Evolutionary conservation across 2,888 invertebrate genomes (phyloP).

Genomic region (Hydropsyche betteni): DNA sequence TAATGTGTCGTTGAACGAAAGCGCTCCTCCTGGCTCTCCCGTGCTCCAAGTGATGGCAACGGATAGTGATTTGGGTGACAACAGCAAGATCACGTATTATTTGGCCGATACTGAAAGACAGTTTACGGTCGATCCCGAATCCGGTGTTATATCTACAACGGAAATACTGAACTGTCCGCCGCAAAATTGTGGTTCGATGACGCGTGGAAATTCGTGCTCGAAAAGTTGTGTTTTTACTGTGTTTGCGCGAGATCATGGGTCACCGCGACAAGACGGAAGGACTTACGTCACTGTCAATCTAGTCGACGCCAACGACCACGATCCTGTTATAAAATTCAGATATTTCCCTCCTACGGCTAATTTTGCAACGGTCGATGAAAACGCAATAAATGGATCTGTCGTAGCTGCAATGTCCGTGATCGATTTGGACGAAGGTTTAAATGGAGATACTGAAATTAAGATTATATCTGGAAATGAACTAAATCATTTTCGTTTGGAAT

Average conservation of each 20-base stretch:
- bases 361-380: constrained; percentile 94
- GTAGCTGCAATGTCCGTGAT: constrained; percentile 94
- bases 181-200: constrained; percentile 74
- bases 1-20: constrained; percentile 91
- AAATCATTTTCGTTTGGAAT: constrained; percentile 88
- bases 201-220: constrained; percentile 71
- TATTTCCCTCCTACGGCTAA: constrained; percentile 85
- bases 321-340: constrained; percentile 88
- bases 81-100: constrained; percentile 91
- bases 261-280: constrained; percentile 88
- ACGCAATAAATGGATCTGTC: constrained; percentile 87
- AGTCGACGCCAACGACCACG: constrained; percentile 93
- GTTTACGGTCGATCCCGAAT: constrained; percentile 91
- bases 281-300: constrained; percentile 94
- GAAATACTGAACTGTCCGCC: constrained; percentile 84
- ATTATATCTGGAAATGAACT: constrained; percentile 91
- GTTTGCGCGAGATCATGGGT: constrained; percentile 91
- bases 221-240: constrained; percentile 96
- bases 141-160: constrained; percentile 86
- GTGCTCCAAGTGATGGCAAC: constrained; percentile 93
- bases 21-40: constrained; percentile 87
- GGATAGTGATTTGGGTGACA: constrained; percentile 92
- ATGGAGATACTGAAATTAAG: constrained; percentile 86
- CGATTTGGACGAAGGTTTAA: constrained; percentile 91
- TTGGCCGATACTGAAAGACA: constrained; percentile 85